These are phyloP conservation scores for Megalops cyprinoides DNA, from an alignment of 2,797 vertebrate genomes.

Conservation along the genomic window DNA sequence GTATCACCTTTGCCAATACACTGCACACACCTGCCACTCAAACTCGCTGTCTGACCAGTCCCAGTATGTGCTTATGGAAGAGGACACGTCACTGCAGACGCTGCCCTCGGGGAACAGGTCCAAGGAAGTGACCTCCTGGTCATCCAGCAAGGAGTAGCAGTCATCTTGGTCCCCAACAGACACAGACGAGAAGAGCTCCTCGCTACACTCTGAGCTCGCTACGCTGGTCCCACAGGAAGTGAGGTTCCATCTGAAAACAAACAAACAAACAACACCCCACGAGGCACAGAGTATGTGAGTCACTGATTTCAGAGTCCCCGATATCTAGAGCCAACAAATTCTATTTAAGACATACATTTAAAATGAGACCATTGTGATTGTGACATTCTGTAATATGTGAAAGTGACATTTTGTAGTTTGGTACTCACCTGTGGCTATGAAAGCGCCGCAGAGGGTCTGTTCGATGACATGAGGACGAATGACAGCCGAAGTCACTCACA, in stretches of 20 bases:
- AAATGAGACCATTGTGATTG: no score
- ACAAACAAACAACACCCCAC: no score
- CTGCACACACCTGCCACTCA: slow-evolving; percentile 60
- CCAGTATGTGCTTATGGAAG: slow-evolving; percentile 98
- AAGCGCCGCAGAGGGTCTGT: slow-evolving; percentile 94
- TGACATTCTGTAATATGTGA: no score
- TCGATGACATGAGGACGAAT: slow-evolving; percentile 93
- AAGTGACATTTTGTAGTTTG: no score
- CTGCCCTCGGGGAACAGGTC: slow-evolving; percentile 97
- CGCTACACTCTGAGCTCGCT: slow-evolving; percentile 97
- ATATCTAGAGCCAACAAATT: no score
- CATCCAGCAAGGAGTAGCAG: slow-evolving; percentile 93
- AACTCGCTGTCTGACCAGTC: slow-evolving; percentile 99
- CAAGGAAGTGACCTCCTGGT: slow-evolving; percentile 94
- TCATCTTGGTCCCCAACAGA: slow-evolving; percentile 97
- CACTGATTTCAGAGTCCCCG: no score
- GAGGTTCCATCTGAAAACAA: slow-evolving; percentile 89
- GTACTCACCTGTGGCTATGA: slow-evolving; percentile 88
- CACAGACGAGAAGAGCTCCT: slow-evolving; percentile 95
- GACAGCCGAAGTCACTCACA: slow-evolving; percentile 93
- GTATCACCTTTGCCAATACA: not conserved
- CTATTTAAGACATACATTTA: no score
- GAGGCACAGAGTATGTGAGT: no score
- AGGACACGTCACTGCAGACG: slow-evolving; percentile 97
- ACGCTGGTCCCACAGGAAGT: slow-evolving; percentile 97